Conservation (phyloP, 53 echinoderm and acorn worm species). For the Hippasteria phrygiana region DNA sequence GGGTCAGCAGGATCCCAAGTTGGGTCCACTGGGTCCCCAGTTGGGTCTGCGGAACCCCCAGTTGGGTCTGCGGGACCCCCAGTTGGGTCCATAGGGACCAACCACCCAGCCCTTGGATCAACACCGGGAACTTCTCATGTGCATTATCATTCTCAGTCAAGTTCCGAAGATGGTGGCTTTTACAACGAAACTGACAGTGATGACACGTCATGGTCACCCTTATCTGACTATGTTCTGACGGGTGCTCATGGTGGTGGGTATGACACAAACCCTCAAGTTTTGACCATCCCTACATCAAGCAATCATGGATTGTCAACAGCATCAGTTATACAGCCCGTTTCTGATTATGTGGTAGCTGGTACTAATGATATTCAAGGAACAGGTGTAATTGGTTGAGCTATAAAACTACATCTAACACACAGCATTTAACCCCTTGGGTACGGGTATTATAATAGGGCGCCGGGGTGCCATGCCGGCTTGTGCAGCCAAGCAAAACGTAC, state of each 20-base stretch:
- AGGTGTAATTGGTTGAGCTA: too few relatives aligned
- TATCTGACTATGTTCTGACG: constrained; percentile 25
- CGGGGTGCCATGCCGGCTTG: too few relatives aligned
- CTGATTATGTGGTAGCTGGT: constrained; percentile 6
- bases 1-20: too few relatives aligned
- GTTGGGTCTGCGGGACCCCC: too few relatives aligned
- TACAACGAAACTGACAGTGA: background rate
- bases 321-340: background rate
- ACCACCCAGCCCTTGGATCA: background rate
- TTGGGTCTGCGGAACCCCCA: too few relatives aligned
- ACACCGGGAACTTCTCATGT: background rate
- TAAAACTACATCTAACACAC: too few relatives aligned
- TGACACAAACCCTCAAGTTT: too few relatives aligned
- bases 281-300: background rate
- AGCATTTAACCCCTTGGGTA: too few relatives aligned
- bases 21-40: too few relatives aligned
- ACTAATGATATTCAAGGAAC: background rate
- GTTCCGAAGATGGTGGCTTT: background rate
- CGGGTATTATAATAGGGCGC: too few relatives aligned
- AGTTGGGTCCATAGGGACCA: too few relatives aligned
- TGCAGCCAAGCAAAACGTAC: too few relatives aligned
- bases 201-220: background rate
- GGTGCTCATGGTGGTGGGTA: background rate
- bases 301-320: background rate
- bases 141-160: background rate